Evolutionary conservation across 2,888 invertebrate genomes (phyloP).

Genomic region (Cerastoderma edule): DNA sequence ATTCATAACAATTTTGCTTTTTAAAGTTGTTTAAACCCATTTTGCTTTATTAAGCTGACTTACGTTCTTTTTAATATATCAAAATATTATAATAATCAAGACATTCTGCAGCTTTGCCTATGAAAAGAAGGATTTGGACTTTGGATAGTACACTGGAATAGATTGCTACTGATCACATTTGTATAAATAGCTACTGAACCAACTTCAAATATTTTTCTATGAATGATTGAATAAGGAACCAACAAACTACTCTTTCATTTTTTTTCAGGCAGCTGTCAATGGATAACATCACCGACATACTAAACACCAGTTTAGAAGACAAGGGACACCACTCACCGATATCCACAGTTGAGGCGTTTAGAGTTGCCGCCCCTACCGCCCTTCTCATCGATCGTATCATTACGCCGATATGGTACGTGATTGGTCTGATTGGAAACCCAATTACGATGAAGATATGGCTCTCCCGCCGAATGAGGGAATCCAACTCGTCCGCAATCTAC

Average conservation of each 20-base stretch:
- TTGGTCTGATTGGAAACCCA: constrained; percentile 81
- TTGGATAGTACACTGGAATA: too few relatives aligned
- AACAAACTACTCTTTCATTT: background rate
- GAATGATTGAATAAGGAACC: background rate
- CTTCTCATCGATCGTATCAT: constrained; percentile 77
- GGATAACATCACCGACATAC: constrained; percentile 52
- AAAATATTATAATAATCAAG: too few relatives aligned
- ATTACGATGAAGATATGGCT: constrained; percentile 82
- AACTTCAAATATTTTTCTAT: background rate
- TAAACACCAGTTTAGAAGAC: constrained; percentile 35
- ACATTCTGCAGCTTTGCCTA: too few relatives aligned
- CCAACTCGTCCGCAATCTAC: constrained; percentile 83
- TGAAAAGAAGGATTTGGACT: too few relatives aligned
- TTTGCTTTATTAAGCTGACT: too few relatives aligned
- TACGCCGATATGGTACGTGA: constrained; percentile 81
- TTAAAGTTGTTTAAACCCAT: too few relatives aligned
- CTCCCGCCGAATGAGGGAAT: constrained; percentile 75
- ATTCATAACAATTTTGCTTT: too few relatives aligned
- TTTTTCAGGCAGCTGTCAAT: constrained; percentile 47
- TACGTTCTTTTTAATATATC: too few relatives aligned
- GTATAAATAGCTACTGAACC: too few relatives aligned
- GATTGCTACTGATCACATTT: too few relatives aligned
- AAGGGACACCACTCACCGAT: constrained; percentile 12
- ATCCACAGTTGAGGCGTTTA: constrained; percentile 55
- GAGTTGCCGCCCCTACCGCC: constrained; percentile 68